Conservation (phyloP, 2,888 invertebrate species). For the Phrixothrix hirtus region DNA sequence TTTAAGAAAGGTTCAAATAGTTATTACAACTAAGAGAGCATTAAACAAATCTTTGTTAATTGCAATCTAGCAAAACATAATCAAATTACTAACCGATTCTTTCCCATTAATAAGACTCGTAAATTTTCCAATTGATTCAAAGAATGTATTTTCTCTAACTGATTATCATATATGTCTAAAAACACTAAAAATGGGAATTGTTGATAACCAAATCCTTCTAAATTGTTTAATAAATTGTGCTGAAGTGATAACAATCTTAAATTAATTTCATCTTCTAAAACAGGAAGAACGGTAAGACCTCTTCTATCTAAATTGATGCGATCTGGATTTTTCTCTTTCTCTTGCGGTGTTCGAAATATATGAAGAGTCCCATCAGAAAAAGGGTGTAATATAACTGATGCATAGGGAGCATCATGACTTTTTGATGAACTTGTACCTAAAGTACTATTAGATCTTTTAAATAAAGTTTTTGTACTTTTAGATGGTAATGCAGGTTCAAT, state of each 20-base stretch:
- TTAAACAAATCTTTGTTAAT: too few species aligned
- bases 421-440: conserved; percentile 48
- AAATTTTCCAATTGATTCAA: conserved; percentile 77
- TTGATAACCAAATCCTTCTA: conserved; percentile 64
- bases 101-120: conserved; percentile 85
- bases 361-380: conserved; percentile 69
- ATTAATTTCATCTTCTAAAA: conserved; percentile 79
- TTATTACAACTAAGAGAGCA: too few species aligned
- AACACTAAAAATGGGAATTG: conserved; percentile 79
- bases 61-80: too few species aligned
- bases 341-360: conserved; percentile 71
- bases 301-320: conserved; percentile 85
- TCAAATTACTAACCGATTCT: conserved; percentile 73
- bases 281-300: conserved; percentile 81
- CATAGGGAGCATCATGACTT: conserved; percentile 33
- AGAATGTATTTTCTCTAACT: conserved; percentile 83
- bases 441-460: conserved; percentile 61
- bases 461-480: conserved; percentile 51
- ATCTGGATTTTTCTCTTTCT: conserved; percentile 83
- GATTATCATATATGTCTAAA: conserved; percentile 92
- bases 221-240: conserved; percentile 83
- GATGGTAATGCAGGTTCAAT: conserved; percentile 53
- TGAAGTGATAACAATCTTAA: conserved; percentile 86
- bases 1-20: too few species aligned
- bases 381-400: conserved; percentile 59